phyloP scores from a whole-genome alignment of 1,140 invertebrate genomes.

The Hydropsyche tenuis region DNA sequence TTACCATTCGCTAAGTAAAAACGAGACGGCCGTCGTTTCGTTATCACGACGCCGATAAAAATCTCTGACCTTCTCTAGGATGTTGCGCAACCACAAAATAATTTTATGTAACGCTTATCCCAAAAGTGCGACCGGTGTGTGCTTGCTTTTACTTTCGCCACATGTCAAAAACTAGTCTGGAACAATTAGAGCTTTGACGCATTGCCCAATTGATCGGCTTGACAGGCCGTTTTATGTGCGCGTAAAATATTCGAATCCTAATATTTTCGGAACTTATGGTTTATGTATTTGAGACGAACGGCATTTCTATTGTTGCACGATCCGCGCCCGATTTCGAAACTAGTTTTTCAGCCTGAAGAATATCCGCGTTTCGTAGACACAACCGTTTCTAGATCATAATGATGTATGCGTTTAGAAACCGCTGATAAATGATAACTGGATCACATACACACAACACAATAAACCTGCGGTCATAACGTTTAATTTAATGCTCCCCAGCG shows the following conservation, averaged over 20 bases:
- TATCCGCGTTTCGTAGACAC: background rate
- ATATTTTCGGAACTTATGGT: no score
- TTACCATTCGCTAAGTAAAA: no score
- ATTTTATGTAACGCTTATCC: slow-evolving; percentile 6
- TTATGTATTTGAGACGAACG: background rate
- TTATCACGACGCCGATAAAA: slow-evolving; percentile 13
- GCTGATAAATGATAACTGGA: background rate
- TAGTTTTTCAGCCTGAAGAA: slow-evolving; percentile 26
- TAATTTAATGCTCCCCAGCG: no score
- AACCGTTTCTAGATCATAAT: slow-evolving; percentile 2
- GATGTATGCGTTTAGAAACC: slow-evolving; percentile 7
- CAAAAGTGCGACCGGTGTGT: background rate
- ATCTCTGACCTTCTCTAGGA: slow-evolving; percentile 22
- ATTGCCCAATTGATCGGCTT: background rate
- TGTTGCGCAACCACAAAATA: slow-evolving; percentile 5
- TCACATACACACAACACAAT: background rate
- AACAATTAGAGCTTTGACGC: background rate
- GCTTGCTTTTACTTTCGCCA: slow-evolving; percentile 8
- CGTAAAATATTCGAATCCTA: no score
- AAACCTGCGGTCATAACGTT: no score
- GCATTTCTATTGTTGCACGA: slow-evolving; percentile 19
- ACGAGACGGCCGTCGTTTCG: background rate
- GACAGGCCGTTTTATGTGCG: no score
- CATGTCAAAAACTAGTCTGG: background rate
- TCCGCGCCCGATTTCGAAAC: slow-evolving; percentile 16